These are phyloP conservation scores for Tetranychus piercei DNA, from an alignment of 2,888 invertebrate genomes.

Conservation along the genomic window DNA sequence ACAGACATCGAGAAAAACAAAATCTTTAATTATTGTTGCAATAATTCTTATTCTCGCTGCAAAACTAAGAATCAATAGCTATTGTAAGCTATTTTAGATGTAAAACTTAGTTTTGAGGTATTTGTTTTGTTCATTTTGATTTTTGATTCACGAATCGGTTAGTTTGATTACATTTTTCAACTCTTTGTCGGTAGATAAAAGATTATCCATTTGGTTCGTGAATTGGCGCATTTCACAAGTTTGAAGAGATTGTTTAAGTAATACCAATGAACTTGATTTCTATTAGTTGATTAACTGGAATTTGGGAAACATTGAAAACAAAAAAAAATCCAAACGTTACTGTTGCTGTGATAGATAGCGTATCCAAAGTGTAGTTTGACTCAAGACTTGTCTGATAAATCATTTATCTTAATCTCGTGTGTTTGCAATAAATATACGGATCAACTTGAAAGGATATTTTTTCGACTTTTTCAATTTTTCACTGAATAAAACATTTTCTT, in stretches of 20 bases:
- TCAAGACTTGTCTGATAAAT: no score
- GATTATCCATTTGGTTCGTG: not conserved
- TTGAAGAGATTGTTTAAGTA: not conserved
- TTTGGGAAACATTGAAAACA: not conserved
- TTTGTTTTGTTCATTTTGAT: constrained; percentile 39
- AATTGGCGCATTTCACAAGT: not conserved
- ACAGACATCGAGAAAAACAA: no score
- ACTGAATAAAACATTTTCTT: not conserved
- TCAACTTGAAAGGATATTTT: not conserved
- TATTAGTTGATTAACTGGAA: not conserved
- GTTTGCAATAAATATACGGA: no score
- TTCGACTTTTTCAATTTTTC: not conserved
- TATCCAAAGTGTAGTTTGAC: no score
- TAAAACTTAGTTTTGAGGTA: not conserved
- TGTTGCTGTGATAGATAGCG: no score
- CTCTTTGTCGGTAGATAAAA: not conserved
- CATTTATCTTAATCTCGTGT: no score
- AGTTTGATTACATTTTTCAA: not conserved
- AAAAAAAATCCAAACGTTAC: not conserved
- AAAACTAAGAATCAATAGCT: no score
- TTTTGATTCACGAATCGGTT: constrained; percentile 30
- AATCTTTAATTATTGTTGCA: no score
- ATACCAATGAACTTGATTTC: not conserved
- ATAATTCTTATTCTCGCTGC: no score
- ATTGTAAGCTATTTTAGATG: no score